Base-by-base conservation (phyloP, 2,113 vertebrate species). In the Eptesicus fuscus region DNA sequence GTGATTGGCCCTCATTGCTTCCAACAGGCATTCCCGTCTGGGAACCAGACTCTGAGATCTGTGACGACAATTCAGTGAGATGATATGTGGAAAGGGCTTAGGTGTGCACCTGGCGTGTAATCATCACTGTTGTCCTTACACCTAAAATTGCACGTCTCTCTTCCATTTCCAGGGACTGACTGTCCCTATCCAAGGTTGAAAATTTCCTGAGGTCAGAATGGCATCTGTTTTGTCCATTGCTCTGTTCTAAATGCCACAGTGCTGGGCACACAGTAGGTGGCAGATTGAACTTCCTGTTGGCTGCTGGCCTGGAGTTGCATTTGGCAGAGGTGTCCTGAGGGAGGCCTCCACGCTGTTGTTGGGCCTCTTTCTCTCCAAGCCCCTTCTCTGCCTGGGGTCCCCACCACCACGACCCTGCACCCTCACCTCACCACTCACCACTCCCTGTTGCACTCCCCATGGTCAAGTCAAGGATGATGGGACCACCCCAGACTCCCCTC, bases 351-450 rank as follows among this genome's bases (percentile, higher is more conserved):
- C 4, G 30, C 69, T 35, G 11, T n/a, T 37, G 79, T 25, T 37
- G 69, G 16, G 11, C 69, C 32, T 76, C 44, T 77, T 10, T 37
- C 70, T 77, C 42, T 22, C 42, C 61, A 56, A 71, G 37, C 10
- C 77, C 20, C 63, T 80, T 69, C 63, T 90, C 35, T n/a, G 28
- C 25, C 74, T 47, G 12, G 44, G 6, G 12, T 30, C 1, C 20
- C 20, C 10, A 22, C 28, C 9, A 14, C 25, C 14, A 56, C 8
- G 6, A 56, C 20, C 32, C 10, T 0, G 0, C 8, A 20, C 17
- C 17, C 23, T 13, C 73, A 42, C 42, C 17, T 70, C 22, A 28
- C 25, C 12, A 2, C 4, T 73, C 32, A 42, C 59, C 32, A 51
- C 59, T 53, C 69, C 42, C 20, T 32, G 32, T 17, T 78, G 83